These are phyloP conservation scores for Trichacis sp. DNA, from an alignment of 2,888 invertebrate species.

Conservation along the genomic window DNA sequence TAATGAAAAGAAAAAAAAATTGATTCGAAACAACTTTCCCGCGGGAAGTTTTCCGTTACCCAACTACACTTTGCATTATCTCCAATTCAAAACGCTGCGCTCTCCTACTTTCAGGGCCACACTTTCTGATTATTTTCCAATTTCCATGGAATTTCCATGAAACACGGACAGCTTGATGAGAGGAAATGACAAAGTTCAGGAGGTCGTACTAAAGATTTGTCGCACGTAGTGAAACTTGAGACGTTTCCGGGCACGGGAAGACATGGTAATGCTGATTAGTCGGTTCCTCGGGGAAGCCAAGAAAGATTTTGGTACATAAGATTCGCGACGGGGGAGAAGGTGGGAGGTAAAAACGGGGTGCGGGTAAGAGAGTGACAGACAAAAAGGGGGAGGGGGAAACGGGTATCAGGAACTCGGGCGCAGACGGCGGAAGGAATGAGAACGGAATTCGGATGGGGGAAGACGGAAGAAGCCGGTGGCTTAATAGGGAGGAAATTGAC, in stretches of 20 bases:
- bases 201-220: constrained; percentile 57
- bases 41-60: no score
- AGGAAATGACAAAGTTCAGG: not conserved
- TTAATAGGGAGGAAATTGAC: constrained; percentile 70
- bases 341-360: constrained; percentile 41
- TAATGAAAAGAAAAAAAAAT: no score
- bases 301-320: constrained; percentile 57
- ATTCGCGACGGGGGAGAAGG: constrained; percentile 48
- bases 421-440: constrained; percentile 26
- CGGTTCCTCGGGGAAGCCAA: constrained; percentile 60
- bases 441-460: constrained; percentile 28
- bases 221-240: constrained; percentile 63
- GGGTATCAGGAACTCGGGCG: not conserved
- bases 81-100: no score
- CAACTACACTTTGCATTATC: no score
- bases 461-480: constrained; percentile 63
- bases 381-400: not conserved
- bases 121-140: no score
- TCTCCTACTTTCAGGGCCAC: no score
- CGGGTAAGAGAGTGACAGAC: constrained; percentile 42
- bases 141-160: not conserved
- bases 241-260: constrained; percentile 39
- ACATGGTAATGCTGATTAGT: constrained; percentile 68
- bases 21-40: no score
- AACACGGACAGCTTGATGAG: not conserved